Evolutionary conservation across 2,888 invertebrate species (phyloP).

Genomic region (Tuberolachnus salignus): DNA sequence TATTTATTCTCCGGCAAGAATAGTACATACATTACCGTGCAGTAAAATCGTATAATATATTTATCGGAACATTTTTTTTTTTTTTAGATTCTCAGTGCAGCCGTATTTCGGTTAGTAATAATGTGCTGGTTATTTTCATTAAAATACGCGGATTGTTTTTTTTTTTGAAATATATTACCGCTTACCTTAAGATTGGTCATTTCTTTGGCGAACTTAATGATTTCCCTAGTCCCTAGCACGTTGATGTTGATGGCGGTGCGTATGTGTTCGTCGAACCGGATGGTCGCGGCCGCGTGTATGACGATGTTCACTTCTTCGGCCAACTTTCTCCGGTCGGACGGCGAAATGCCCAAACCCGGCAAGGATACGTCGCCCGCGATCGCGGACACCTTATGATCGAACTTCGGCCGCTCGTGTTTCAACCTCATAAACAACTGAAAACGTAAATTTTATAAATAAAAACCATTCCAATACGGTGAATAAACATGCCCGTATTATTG

Average conservation of each 20-base stretch:
- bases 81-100: neutral
- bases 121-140: too few species aligned
- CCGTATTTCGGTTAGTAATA: too few species aligned
- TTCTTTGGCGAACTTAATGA: slow-evolving; percentile 74
- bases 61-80: neutral
- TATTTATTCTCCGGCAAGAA: neutral
- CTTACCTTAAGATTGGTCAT: slow-evolving; percentile 75
- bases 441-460: too few species aligned
- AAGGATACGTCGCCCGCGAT: slow-evolving; percentile 73
- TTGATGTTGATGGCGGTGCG: slow-evolving; percentile 79
- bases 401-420: slow-evolving; percentile 66
- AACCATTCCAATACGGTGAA: too few species aligned
- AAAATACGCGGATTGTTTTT: too few species aligned
- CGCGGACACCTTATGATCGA: slow-evolving; percentile 72
- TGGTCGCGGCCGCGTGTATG: slow-evolving; percentile 91
- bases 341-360: slow-evolving; percentile 70
- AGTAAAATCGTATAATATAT: neutral
- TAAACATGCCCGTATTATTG: too few species aligned
- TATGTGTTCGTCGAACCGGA: slow-evolving; percentile 84
- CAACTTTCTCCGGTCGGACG: slow-evolving; percentile 69
- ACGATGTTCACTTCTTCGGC: slow-evolving; percentile 72
- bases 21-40: too few species aligned
- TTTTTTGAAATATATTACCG: too few species aligned
- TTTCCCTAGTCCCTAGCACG: slow-evolving; percentile 76
- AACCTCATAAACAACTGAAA: slow-evolving; percentile 67